Conservation (phyloP, 2,113 vertebrate genomes). For the Aix galericulata region DNA sequence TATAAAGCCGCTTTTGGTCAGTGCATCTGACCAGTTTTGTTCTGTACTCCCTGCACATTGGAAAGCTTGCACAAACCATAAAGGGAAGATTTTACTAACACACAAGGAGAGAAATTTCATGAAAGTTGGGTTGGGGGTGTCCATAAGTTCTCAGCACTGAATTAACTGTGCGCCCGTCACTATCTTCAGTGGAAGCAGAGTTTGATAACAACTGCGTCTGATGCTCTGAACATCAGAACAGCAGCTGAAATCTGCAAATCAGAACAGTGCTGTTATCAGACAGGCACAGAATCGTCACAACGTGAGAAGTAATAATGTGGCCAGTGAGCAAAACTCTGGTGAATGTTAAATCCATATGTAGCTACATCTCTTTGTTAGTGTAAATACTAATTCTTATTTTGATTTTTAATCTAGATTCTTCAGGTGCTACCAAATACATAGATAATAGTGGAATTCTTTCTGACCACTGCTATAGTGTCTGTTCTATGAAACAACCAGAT, state of each 20-base stretch:
- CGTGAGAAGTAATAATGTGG: not conserved
- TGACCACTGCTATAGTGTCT: constrained; percentile 85
- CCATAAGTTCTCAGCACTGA: not conserved
- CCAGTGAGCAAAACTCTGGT: not conserved
- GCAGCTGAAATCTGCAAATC: not conserved
- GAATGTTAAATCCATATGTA: not conserved
- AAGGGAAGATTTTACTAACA: not conserved
- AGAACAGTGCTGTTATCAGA: not conserved
- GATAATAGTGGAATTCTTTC: constrained; percentile 84
- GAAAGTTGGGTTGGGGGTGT: not conserved
- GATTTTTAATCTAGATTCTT: constrained; percentile 72
- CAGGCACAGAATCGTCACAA: not conserved
- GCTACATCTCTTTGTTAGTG: not conserved
- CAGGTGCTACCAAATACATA: constrained; percentile 78
- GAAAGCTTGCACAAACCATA: not conserved
- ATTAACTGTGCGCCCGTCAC: fast-evolving
- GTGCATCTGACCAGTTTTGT: fast-evolving
- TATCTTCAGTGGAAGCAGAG: not conserved
- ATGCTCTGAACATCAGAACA: not conserved
- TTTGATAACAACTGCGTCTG: not conserved
- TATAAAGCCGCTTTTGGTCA: not conserved
- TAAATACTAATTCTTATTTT: not conserved
- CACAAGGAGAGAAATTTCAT: not conserved
- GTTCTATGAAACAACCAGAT: constrained; percentile 82
- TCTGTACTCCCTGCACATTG: not conserved